A percentile compares a stretch with the other conserved stretches of the same genome.
Evolutionary conservation across 1,140 invertebrate genomes (phyloP).

Genomic region (Saccostrea echinata): DNA sequence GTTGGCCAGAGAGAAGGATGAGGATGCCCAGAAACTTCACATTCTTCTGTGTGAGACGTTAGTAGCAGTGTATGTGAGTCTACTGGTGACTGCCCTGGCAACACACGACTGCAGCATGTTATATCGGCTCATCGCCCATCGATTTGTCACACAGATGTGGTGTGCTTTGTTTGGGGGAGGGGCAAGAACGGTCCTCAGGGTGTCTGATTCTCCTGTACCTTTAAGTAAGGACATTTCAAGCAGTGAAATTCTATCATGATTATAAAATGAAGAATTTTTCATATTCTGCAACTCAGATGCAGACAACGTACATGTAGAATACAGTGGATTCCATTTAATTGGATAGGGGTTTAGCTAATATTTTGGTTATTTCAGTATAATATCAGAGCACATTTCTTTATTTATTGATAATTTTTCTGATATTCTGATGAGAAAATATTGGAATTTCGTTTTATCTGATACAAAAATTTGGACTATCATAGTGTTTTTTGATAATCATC

Average conservation of each 20-base stretch:
- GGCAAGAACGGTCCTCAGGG: slow-evolving; percentile 89
- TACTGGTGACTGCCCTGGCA: slow-evolving; percentile 95
- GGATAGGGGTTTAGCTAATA: no score
- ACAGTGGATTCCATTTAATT: no score
- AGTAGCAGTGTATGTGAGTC: slow-evolving; percentile 93
- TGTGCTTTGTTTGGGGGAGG: slow-evolving; percentile 95
- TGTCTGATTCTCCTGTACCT: slow-evolving; percentile 43
- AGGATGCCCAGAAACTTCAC: slow-evolving; percentile 95
- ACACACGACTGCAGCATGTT: slow-evolving; percentile 96
- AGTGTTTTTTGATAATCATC: no score
- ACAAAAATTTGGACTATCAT: no score
- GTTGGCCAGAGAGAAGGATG: slow-evolving; percentile 95
- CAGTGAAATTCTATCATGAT: neutral
- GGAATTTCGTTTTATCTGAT: no score
- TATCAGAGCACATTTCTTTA: no score
- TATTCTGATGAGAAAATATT: no score
- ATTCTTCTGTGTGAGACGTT: slow-evolving; percentile 96
- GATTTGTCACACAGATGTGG: slow-evolving; percentile 91
- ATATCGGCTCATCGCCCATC: slow-evolving; percentile 91
- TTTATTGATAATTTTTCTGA: no score
- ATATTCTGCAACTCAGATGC: no score
- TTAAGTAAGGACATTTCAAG: neutral
- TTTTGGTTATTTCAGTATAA: no score
- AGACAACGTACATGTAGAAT: no score
- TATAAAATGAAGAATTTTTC: neutral